A percentile compares a stretch with the other conserved stretches of the same genome.
Evolutionary conservation across 1,140 invertebrate species (phyloP).

Genomic region (Chrysoperla carnea): DNA sequence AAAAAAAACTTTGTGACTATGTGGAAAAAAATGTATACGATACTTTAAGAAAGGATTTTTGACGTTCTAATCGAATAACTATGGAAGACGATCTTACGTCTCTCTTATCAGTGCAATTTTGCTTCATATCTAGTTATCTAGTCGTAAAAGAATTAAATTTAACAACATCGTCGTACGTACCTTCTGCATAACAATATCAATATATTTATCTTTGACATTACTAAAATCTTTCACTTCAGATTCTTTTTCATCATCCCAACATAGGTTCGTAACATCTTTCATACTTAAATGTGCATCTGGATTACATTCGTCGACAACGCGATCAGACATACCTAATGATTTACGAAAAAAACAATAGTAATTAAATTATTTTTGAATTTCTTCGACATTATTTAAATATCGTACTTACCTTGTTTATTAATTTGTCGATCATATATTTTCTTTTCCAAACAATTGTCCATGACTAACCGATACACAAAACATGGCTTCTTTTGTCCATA

Average conservation of each 20-base stretch:
- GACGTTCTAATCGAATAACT: too few species aligned
- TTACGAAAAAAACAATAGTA: not conserved
- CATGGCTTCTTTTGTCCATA: constrained; percentile 91
- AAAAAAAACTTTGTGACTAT: too few species aligned
- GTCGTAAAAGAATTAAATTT: too few species aligned
- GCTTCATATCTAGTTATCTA: too few species aligned
- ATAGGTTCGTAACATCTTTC: constrained; percentile 87
- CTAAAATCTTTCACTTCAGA: constrained; percentile 52
- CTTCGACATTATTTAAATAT: not conserved
- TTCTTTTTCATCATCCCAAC: constrained; percentile 75
- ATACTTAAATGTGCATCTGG: constrained; percentile 88
- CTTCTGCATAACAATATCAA: constrained; percentile 65
- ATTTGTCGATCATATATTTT: constrained; percentile 98
- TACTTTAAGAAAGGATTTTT: too few species aligned
- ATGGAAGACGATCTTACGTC: too few species aligned
- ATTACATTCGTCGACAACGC: constrained; percentile 95
- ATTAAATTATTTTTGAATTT: not conserved
- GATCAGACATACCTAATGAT: constrained; percentile 60
- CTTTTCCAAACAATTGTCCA: constrained; percentile 91
- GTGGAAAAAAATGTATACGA: too few species aligned
- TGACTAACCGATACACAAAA: constrained; percentile 91
- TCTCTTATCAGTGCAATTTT: too few species aligned
- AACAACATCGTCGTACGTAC: constrained; percentile 18
- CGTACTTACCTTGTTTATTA: constrained; percentile 65
- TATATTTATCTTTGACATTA: constrained; percentile 49